These are phyloP conservation scores for Trilocha varians DNA, from an alignment of 2,888 invertebrate genomes.

Conservation along the genomic window DNA sequence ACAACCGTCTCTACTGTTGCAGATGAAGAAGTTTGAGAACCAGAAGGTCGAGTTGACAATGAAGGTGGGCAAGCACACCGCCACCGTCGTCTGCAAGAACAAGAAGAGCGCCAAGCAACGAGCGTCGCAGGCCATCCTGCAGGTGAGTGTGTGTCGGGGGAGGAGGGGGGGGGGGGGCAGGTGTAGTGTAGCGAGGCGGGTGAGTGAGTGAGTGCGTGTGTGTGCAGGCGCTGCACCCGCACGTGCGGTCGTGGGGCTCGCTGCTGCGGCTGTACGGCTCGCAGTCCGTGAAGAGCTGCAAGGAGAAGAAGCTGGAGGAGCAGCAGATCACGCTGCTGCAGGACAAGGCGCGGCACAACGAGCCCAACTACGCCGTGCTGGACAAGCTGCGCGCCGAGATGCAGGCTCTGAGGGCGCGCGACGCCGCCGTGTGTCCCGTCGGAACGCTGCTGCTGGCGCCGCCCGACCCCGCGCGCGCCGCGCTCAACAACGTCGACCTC, in stretches of 20 bases:
- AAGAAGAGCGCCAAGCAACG: conserved; percentile 97
- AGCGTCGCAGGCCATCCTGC: conserved; percentile 94
- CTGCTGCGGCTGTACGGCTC: conserved; percentile 93
- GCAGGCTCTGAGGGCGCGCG: conserved; percentile 79
- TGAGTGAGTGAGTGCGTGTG: neutral
- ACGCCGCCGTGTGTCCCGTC: conserved; percentile 73
- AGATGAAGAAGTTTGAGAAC: conserved; percentile 85
- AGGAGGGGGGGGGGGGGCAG: neutral
- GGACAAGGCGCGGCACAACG: conserved; percentile 88
- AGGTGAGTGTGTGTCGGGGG: conserved; percentile 59
- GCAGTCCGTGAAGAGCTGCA: conserved; percentile 90
- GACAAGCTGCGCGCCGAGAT: conserved; percentile 89
- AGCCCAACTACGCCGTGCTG: conserved; percentile 92
- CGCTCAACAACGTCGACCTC: conserved; percentile 84
- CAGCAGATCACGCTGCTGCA: conserved; percentile 91
- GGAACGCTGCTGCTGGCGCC: conserved; percentile 66
- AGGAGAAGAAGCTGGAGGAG: conserved; percentile 93
- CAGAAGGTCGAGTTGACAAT: conserved; percentile 96
- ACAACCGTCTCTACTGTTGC: conserved; percentile 4
- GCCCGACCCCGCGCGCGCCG: conserved; percentile 79
- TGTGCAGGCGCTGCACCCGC: conserved; percentile 88
- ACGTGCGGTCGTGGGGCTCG: conserved; percentile 95
- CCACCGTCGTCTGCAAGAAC: conserved; percentile 94
- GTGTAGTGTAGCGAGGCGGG: neutral
- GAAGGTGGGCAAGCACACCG: conserved; percentile 93